Evolutionary conservation across 2,888 invertebrate genomes (phyloP), one percentile per base, ranked within the genome.

Genomic region (Troides oblongomaculatus): DNA sequence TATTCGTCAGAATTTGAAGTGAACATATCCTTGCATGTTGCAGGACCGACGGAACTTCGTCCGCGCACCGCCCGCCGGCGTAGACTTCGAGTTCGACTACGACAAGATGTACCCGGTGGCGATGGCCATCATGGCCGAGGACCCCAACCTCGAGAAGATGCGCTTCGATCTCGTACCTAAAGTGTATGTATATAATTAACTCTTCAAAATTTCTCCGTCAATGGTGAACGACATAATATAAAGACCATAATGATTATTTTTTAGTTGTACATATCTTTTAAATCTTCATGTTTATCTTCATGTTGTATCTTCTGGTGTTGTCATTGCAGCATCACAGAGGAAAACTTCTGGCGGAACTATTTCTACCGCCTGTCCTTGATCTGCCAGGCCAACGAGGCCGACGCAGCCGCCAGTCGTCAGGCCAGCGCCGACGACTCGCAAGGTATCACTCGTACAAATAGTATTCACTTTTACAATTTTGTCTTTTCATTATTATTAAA

Each of bases 261-360:
- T 30, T 30, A 3, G 30, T 30, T 3, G 30, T 30, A 30, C 30
- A 30, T 30, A 30, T 30, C 30, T 30, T 30, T 30, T 30, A 30
- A 30, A 30, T 30, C 30, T 30, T 30, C 3, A 30, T 3, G 5
- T 30, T 21, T 0, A 21, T 21, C 21, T 21, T 21, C 21, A 21
- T 21, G 21, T 21, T 21, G 21, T 21, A 21, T 21, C 21, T 21
- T 4, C 30, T 30, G 30, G 30, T 30, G 3, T 30, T 30, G 30
- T 30, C 3, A 30, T 4, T 92, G 66, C 92, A 97, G 97, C 80
- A 97, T 98, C 88, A 97, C 96, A 82, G 99, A 99, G 94, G 99
- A 99, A 92, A 97, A 97, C 86, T 99, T 99, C 94, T 99, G 99
- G 99, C 95, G 98, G 86, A 99, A 99, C 94, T 99, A 99, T 90